Base-by-base conservation (phyloP, 2,888 invertebrate species). In the Anoncus sp. region DNA sequence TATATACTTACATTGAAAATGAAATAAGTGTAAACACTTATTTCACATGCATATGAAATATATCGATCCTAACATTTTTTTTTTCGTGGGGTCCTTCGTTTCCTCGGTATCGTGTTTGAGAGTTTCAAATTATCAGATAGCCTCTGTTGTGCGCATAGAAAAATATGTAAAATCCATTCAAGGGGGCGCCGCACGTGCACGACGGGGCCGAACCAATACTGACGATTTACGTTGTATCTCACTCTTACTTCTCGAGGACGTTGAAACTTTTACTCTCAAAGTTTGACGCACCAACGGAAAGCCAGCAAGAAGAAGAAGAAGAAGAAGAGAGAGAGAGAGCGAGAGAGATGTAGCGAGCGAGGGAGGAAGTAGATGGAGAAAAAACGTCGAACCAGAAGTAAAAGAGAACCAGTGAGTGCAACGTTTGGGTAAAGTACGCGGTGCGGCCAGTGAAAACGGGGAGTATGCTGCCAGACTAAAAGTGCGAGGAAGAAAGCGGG, bases 371-470 rank as follows among this genome's bases (percentile, higher is more conserved):
- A n/a, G 35, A 55, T 14, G 35, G 57, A 22, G 40, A 60, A 70
- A 31, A 71, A 76, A 70, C n/a, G 18, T 35, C 43, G 9, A 53
- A 35, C 22, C 18, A 55, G 45, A 57, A 70, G 31, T 24, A 67
- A 31, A n/a, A 18, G 53, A 72, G 53, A 71, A 31, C 51, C 45
- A 62, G 45, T 20, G 59, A 69, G 60, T 53, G 47, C 47, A 69
- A 51, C 18, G 47, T 31, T 69, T 43, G n/a, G 49, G 20, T 20
- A 16, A 20, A 45, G 38, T 45, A 51, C 40, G 59, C 47, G 47
- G 38, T 49, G 47, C 27, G 45, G 72, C 27, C 65, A 76, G 70
- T 76, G 55, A 66, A 71, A 59, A 60, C 27, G 71, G 66, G 38
- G 51, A 60, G 71, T 66, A 59, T 60, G 51, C 60, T 18, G 51